Evolutionary conservation across 2,113 vertebrate species (phyloP).

Genomic region (Pycnonotus jocosus): DNA sequence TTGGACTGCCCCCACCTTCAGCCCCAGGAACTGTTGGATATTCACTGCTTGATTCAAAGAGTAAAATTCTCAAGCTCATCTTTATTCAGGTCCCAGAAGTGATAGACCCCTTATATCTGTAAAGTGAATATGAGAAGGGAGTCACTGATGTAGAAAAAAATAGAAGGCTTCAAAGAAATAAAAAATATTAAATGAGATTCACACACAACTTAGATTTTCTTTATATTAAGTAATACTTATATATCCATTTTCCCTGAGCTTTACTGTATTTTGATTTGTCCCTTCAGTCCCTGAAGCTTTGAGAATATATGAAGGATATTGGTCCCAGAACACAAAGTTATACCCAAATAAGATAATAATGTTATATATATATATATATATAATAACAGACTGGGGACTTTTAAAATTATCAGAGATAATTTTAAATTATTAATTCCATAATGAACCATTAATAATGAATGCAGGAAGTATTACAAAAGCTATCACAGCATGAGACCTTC

Average conservation of each 20-base stretch:
- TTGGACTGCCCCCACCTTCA: neutral
- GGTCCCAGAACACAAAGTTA: neutral
- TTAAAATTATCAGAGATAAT: slow-evolving; percentile 62
- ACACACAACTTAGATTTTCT: neutral
- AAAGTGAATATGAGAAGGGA: neutral
- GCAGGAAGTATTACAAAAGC: slow-evolving; percentile 70
- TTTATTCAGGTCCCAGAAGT: neutral
- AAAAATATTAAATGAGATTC: neutral
- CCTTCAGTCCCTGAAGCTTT: neutral
- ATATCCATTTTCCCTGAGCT: neutral
- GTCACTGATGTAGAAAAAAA: neutral
- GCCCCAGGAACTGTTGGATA: neutral
- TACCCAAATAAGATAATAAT: neutral
- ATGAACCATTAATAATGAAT: slow-evolving; percentile 72
- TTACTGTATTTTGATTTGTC: neutral
- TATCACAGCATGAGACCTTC: slow-evolving; percentile 37
- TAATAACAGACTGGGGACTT: slow-evolving; percentile 41
- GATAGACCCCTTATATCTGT: neutral
- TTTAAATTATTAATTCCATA: slow-evolving; percentile 77
- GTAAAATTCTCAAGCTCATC: neutral
- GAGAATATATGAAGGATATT: neutral
- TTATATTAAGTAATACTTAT: neutral
- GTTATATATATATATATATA: neutral
- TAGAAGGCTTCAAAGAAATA: neutral
- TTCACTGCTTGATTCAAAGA: neutral